Conservation (phyloP, 30 jellyfish, hydroid and myxozoan genomes). For the Catostylus mosaicus region DNA sequence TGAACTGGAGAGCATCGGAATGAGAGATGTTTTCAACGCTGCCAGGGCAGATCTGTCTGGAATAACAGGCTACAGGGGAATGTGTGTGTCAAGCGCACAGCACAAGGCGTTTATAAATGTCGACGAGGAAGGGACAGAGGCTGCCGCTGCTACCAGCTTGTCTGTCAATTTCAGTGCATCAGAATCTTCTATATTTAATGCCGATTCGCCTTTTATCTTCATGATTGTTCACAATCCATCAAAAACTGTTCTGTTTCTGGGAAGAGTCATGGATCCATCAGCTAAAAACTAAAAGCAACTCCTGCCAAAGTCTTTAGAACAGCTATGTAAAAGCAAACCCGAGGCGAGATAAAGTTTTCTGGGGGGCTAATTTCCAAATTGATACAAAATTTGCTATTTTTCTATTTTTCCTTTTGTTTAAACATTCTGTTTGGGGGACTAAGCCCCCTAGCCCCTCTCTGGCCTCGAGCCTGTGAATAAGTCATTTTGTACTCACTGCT, state of each 20-base stretch:
- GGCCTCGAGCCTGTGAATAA: too few species aligned
- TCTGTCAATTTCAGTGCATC: constrained; percentile 8
- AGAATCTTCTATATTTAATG: constrained; percentile 49
- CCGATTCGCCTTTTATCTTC: constrained; percentile 68
- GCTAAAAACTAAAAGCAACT: too few species aligned
- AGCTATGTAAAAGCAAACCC: too few species aligned
- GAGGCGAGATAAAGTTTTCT: too few species aligned
- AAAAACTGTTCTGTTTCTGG: constrained; percentile 69
- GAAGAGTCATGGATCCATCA: constrained; percentile 77
- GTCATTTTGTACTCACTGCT: too few species aligned
- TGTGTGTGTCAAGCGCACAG: constrained; percentile 56
- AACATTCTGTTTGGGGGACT: too few species aligned
- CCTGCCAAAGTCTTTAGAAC: too few species aligned
- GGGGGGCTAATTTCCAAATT: too few species aligned
- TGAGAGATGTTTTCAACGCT: constrained; percentile 55
- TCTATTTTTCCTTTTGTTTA: too few species aligned
- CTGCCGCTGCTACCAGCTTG: constrained; percentile 88
- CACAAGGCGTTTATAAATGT: constrained; percentile 76
- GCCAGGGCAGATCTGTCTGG: constrained; percentile 75
- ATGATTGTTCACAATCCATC: constrained; percentile 51
- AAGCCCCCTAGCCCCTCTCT: too few species aligned
- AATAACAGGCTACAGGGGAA: constrained; percentile 61
- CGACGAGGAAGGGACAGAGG: constrained; percentile 86
- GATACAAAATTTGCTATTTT: too few species aligned
- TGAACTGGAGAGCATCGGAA: constrained; percentile 41